Evolutionary conservation across 2,113 vertebrate species (phyloP).

Genomic region (Addax nasomaculatus): DNA sequence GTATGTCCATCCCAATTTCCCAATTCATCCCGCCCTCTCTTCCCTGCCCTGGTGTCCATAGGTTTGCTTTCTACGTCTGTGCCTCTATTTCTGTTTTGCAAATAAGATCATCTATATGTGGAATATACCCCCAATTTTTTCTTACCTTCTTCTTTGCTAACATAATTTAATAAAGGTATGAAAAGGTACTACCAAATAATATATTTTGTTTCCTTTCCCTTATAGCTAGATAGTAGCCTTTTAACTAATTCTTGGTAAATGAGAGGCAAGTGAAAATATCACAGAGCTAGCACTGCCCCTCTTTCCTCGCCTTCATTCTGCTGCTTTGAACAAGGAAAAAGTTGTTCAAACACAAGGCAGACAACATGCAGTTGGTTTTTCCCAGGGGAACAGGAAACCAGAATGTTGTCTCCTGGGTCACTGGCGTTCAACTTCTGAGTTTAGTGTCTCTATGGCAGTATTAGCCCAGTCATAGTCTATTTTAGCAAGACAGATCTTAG

Average conservation of each 20-base stretch:
- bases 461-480: not conserved
- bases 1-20: not conserved
- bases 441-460: not conserved
- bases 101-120: not conserved
- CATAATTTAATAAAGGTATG: not conserved
- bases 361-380: accelerated
- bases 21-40: not conserved
- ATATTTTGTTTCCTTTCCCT: not conserved
- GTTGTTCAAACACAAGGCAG: not conserved
- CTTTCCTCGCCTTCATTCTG: accelerated
- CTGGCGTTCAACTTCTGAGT: not conserved
- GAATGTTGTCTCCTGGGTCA: not conserved
- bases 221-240: not conserved
- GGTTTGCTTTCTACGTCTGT: not conserved
- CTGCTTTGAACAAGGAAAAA: not conserved
- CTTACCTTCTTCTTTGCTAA: not conserved
- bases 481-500: not conserved
- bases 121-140: not conserved
- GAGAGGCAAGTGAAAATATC: not conserved
- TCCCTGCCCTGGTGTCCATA: not conserved
- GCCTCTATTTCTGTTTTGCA: not conserved
- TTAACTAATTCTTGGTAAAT: not conserved
- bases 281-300: accelerated
- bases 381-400: not conserved
- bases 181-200: not conserved